These are phyloP conservation scores for Aphelinus certus DNA, from an alignment of 1,140 invertebrate genomes.

Conservation along the genomic window DNA sequence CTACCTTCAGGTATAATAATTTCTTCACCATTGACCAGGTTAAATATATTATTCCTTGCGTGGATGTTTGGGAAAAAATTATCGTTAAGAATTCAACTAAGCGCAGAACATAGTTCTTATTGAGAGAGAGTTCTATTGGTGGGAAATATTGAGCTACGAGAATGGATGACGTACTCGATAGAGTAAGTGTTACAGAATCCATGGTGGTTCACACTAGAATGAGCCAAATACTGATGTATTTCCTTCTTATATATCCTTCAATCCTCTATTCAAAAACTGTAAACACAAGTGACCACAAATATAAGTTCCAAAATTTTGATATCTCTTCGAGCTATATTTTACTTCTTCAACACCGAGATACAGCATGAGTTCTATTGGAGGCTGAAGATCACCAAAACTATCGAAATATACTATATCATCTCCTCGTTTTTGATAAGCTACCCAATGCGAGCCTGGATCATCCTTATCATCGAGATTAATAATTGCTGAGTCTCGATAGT, in stretches of 20 bases:
- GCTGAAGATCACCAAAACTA: no score
- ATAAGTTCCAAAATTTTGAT: constrained; percentile 43
- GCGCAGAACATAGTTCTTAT: constrained; percentile 29
- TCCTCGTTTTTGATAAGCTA: constrained; percentile 49
- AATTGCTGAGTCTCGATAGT: constrained; percentile 46
- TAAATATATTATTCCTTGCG: background rate
- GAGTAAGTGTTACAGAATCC: constrained; percentile 41
- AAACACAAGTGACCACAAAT: constrained; percentile 47
- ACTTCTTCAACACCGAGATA: constrained; percentile 44
- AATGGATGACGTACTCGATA: constrained; percentile 35
- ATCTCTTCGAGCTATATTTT: constrained; percentile 44
- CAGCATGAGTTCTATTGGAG: constrained; percentile 44
- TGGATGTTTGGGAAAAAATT: background rate
- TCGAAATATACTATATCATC: constrained; percentile 50
- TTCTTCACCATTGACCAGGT: background rate
- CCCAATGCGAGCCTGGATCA: constrained; percentile 54
- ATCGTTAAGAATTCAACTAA: constrained; percentile 36
- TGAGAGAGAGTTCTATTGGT: constrained; percentile 37
- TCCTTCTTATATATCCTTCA: background rate
- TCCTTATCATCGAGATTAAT: constrained; percentile 33
- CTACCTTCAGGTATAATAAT: background rate
- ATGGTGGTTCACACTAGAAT: background rate
- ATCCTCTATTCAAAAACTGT: constrained; percentile 39
- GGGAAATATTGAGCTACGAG: constrained; percentile 43
- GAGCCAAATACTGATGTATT: background rate